Evolutionary conservation across 1,140 invertebrate genomes (phyloP), one percentile per base, ranked within the genome.

Genomic region (Macrobrachium rosenbergii): DNA sequence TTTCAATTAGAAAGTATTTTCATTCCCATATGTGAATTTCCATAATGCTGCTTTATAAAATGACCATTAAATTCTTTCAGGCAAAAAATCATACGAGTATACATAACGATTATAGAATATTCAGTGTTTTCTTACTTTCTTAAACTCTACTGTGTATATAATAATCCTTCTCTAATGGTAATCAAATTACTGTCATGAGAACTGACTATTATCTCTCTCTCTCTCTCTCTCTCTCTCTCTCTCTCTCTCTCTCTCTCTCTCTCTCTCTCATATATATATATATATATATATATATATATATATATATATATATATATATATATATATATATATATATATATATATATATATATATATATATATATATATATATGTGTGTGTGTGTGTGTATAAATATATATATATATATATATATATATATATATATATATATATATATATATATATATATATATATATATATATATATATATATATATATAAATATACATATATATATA

Each of bases 251-350:
- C n/a, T n/a, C n/a, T n/a, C n/a, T n/a, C n/a, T n/a, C n/a, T n/a
- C n/a, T n/a, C n/a, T n/a, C n/a, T n/a, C 12, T n/a, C 21, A 14
- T 64, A 14, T 64, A 64, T 64, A 64, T 64, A 64, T 64, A 64
- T 64, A 64, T 64, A 64, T 64, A 64, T 64, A 64, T 64, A 64
- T 64, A 64, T 64, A 64, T 64, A 64, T 64, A 64, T 64, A 64
- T 64, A 64, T 64, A 23, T 64, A 64, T 64, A 23, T 14, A 64
- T 14, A 64, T 5, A 64, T 64, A 23, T 64, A 64, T 64, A 64
- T 64, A 64, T 64, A 64, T 64, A 64, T 64, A 64, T 64, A 64
- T 64, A 64, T 64, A 64, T 64, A 64, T 64, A 64, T 64, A 64
- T 64, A 64, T 64, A 64, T 64, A 64, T 6, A 6, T 64, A 64